Conservation (phyloP, 2,113 vertebrate species). For the Neoarius graeffei region DNA sequence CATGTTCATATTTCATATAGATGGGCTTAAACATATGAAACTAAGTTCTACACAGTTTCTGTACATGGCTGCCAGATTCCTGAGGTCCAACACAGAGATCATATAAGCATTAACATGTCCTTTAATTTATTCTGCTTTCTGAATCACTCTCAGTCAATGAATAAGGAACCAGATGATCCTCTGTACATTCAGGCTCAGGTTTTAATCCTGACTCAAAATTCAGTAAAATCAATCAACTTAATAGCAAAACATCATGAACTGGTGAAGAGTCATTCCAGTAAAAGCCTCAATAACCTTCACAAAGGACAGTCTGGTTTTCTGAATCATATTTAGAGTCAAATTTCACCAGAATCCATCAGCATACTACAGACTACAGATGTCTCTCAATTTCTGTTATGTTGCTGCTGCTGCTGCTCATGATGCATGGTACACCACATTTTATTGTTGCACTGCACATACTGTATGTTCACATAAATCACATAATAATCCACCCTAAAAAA, state of each 20-base stretch:
- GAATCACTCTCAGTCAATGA: not conserved
- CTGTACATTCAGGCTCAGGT: not conserved
- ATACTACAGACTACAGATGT: not conserved
- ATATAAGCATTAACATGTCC: not conserved
- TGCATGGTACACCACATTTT: not conserved
- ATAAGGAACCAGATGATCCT: not conserved
- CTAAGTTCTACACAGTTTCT: not conserved
- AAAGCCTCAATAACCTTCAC: conserved; percentile 11
- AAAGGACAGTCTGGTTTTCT: conserved; percentile 4
- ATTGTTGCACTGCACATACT: not conserved
- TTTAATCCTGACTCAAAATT: not conserved
- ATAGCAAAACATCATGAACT: not conserved
- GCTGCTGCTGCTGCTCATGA: not conserved
- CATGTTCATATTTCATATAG: not conserved
- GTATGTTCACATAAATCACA: not conserved
- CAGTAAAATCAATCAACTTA: conserved; percentile 1
- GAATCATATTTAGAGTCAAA: conserved; percentile 26
- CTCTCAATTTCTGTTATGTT: not conserved
- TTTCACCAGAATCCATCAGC: conserved; percentile 29
- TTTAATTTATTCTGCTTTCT: not conserved
- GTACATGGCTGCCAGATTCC: not conserved
- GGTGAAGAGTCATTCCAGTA: not conserved
- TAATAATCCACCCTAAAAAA: not conserved
- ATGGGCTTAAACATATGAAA: not conserved
- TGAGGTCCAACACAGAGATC: not conserved